Percentiles rank a stretch among this genome's conserved stretches.
Conservation (phyloP, 1,140 invertebrate species). For the Brachionus paranguensis region DNA sequence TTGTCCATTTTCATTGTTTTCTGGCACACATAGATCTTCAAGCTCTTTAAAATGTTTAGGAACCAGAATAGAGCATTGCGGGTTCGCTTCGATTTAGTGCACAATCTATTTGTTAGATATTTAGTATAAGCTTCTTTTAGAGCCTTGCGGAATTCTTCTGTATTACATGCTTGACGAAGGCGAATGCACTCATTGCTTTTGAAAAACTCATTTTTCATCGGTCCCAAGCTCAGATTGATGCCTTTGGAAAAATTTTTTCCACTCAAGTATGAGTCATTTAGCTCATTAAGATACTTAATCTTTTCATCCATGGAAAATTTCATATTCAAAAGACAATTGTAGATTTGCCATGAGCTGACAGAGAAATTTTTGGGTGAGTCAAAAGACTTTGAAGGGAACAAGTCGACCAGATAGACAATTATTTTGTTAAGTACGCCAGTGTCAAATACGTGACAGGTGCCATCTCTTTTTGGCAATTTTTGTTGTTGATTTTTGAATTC, state of each 20-base stretch:
- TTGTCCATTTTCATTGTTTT: not conserved
- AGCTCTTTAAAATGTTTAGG: not conserved
- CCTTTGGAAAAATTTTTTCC: not conserved
- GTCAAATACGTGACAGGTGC: not conserved
- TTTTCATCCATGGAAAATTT: slow-evolving; percentile 37
- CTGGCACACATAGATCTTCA: not conserved
- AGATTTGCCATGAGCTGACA: slow-evolving; percentile 29
- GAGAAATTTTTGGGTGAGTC: not conserved
- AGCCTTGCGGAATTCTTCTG: not conserved
- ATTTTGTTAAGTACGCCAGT: not conserved
- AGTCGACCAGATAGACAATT: not conserved
- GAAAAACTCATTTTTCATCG: slow-evolving; percentile 27
- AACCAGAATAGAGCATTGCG: not conserved
- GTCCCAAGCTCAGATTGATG: not conserved
- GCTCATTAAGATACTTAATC: slow-evolving; percentile 24
- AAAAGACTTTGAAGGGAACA: not conserved
- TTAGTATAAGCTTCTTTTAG: slow-evolving; percentile 32
- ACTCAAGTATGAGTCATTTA: not conserved
- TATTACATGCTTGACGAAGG: not conserved
- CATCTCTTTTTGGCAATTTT: not conserved
- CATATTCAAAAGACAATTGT: slow-evolving; percentile 37
- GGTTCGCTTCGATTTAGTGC: not conserved
- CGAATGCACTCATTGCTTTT: slow-evolving; percentile 20
- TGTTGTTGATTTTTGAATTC: not conserved
- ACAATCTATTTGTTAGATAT: slow-evolving; percentile 5